Evolutionary conservation across 64 coral and sea anemone genomes (phyloP), one percentile per base, ranked within the genome.

Genomic region (Actinia tenebrosa): DNA sequence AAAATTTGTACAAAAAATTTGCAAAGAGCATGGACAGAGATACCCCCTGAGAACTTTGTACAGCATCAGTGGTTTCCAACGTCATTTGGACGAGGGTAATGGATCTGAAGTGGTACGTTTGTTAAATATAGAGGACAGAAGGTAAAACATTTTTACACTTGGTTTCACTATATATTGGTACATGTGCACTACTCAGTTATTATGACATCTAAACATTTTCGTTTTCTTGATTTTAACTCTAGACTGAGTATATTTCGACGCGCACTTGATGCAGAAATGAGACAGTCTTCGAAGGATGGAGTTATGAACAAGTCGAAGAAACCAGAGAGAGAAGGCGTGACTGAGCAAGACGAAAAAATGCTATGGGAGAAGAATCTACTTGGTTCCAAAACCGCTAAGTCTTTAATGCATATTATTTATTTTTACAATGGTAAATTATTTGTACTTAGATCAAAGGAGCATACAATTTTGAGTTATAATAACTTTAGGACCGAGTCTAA

Each of bases 321-420:
- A 17, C 60, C 60, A 54, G 10, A 63, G 60, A 63, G 60, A 63
- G 60, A 63, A 63, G 16, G 60, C 60, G 13, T 63, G 14, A 63
- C 60, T 63, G 60, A 63, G 60, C 60, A 63, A 20, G 13, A 63
- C 15, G 60, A 63, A 63, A 63, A 63, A 13, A 30, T 63, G 8
- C 66, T 91, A 47, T 87, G 84, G 90, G 85, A 91, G 62, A 83
- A 69, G 77, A 54, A 54, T n/a, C n/a, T n/a, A n/a, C n/a, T n/a
- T n/a, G n/a, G n/a, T n/a, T n/a, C n/a, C n/a, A n/a, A n/a, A n/a
- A n/a, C n/a, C n/a, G n/a, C n/a, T n/a, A n/a, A n/a, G n/a, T n/a
- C n/a, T n/a, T n/a, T n/a, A n/a, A n/a, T 80, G 0, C 15, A 80
- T 60, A 88, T 72, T 14, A 30, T 79, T 42, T 88, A 80, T 22